Evolutionary conservation across 1,140 invertebrate genomes (phyloP), one percentile per base, ranked within the genome.

Genomic region (Zaprionus nigranus): DNA sequence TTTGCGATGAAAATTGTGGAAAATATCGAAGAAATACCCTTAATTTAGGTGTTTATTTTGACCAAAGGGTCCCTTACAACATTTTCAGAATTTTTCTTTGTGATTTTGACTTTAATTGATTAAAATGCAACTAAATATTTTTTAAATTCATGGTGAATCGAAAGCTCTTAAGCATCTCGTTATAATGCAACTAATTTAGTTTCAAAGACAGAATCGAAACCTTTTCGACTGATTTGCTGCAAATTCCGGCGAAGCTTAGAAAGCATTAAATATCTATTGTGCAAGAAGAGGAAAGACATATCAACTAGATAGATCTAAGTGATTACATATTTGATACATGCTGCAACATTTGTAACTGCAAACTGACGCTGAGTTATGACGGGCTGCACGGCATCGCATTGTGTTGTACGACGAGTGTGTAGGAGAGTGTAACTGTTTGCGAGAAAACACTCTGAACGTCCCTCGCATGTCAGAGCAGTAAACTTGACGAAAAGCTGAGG

Each of bases 401-500:
- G 66, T 40, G 63, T 63, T 75, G 40, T 58, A 13, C 43, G 38
- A 7, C 34, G 28, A 22, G 46, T 53, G 61, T 40, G 17, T 58
- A 40, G 13, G 12, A 40, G 46, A 17, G 46, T 51, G 15, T 51
- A 17, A 11, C n/a, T 51, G 46, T 51, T n/a, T 51, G 46, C 11
- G 46, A 5, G 38, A 40, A 20, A 13, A 51, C 46, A 20, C 62
- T 26, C 53, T 38, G 62, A 24, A 62, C 38, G 22, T 62, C 40
- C 57, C 59, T 70, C 30, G 66, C 58, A 69, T 58, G 66, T 22
- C 36, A 36, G 36, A 3, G 28, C 62, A 38, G 65, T 30, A 36
- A 62, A 66, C 73, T 64, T 87, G 67, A 79, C 51, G 65, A 70
- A 87, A 77, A 64, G 66, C 59, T 73, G 49, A 49, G 56, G 28